Percentiles rank a stretch among this genome's conserved stretches.
These are phyloP conservation scores for Drosophila kepulauana DNA, from an alignment of 1,140 invertebrate genomes.

Conservation along the genomic window DNA sequence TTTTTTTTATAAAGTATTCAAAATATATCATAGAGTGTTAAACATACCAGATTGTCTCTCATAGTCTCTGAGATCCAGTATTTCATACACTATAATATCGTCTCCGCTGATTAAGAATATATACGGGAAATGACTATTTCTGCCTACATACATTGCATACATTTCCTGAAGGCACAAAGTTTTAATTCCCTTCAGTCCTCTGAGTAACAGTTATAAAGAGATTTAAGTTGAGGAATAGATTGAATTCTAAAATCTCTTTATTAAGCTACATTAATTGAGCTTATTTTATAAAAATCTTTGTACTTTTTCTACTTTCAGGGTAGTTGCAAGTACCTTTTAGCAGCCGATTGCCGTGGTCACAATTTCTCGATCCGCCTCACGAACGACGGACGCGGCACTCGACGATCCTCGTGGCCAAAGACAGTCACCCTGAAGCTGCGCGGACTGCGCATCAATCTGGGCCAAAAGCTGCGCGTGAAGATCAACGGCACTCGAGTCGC, in stretches of 20 bases:
- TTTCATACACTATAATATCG: too few species aligned
- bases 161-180: too few species aligned
- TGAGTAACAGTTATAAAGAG: too few species aligned
- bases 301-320: constrained; percentile 87
- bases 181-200: too few species aligned
- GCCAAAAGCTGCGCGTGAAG: constrained; percentile 94
- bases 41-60: too few species aligned
- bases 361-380: constrained; percentile 95
- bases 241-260: too few species aligned
- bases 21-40: too few species aligned
- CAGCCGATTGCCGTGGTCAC: constrained; percentile 91
- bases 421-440: constrained; percentile 92
- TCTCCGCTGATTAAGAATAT: too few species aligned
- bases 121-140: too few species aligned
- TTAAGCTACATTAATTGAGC: background rate
- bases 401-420: constrained; percentile 94
- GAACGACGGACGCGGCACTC: constrained; percentile 92
- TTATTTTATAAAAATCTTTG: background rate
- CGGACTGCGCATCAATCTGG: constrained; percentile 92
- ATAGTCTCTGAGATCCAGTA: too few species aligned
- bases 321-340: constrained; percentile 95
- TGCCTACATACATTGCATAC: fast-evolving
- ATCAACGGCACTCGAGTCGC: constrained; percentile 91
- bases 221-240: too few species aligned
- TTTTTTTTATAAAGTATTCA: too few species aligned